A percentile compares a stretch with the other conserved stretches of the same genome.
Conservation (phyloP, 35 echinoderm and acorn worm genomes). For the Anneissia japonica region DNA sequence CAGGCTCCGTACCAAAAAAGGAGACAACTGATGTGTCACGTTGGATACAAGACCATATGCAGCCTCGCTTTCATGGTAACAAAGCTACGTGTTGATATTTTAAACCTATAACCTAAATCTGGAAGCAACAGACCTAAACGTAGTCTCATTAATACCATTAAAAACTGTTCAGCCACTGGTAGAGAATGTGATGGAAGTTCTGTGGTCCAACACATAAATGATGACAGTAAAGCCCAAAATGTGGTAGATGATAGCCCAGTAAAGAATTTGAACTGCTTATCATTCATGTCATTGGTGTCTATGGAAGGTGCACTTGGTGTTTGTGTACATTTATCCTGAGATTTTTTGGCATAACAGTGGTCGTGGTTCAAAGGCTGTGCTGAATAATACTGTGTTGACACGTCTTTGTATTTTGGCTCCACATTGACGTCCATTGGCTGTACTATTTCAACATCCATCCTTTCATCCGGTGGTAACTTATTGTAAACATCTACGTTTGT, state of each 20-base stretch:
- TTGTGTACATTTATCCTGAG: no score
- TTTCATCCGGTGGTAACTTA: no score
- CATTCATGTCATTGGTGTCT: slow-evolving; percentile 10
- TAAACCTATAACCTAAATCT: slow-evolving; percentile 19
- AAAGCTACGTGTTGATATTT: slow-evolving; percentile 4
- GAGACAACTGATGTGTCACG: background rate
- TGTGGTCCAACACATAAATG: background rate
- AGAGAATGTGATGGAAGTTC: no score
- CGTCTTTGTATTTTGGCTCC: no score
- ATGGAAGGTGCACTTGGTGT: background rate
- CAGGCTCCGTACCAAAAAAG: background rate
- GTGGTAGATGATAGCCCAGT: background rate
- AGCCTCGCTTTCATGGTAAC: slow-evolving; percentile 1
- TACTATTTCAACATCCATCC: no score
- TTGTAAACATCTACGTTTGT: no score
- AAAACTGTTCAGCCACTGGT: no score
- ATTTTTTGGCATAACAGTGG: no score
- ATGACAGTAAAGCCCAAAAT: background rate
- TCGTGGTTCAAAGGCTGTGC: no score
- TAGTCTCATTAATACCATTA: slow-evolving; percentile 20
- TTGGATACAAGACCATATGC: slow-evolving; percentile 16
- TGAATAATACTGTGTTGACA: no score
- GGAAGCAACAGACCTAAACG: slow-evolving; percentile 17
- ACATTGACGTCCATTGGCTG: no score
- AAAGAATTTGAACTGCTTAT: slow-evolving; percentile 32